Evolutionary conservation across 2,888 invertebrate species (phyloP).

Genomic region (Tetrapedia diversipes): DNA sequence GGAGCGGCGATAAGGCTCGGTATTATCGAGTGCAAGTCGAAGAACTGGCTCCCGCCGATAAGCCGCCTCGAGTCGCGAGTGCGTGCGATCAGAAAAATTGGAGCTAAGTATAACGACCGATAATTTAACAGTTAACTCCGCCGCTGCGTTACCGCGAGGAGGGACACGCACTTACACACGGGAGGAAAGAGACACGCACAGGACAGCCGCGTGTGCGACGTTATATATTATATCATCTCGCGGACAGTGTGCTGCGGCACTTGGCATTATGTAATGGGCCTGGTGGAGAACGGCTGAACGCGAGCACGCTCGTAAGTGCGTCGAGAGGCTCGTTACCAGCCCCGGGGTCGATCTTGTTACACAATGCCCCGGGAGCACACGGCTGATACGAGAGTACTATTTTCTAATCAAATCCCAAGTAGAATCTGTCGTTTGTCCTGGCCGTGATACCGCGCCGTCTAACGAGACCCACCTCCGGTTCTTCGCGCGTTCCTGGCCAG

Average conservation of each 20-base stretch:
- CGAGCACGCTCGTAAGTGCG: slow-evolving; percentile 17
- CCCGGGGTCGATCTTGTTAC: slow-evolving; percentile 49
- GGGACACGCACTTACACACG: not conserved
- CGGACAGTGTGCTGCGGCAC: slow-evolving; percentile 52
- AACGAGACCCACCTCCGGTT: not conserved
- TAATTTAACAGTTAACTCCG: slow-evolving; percentile 51
- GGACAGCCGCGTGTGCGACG: slow-evolving; percentile 36
- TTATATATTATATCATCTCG: slow-evolving; percentile 70
- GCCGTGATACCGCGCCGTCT: slow-evolving; percentile 32
- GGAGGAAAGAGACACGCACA: too few species aligned
- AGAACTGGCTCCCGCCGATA: slow-evolving; percentile 15
- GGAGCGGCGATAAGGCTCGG: not conserved
- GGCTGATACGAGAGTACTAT: slow-evolving; percentile 50
- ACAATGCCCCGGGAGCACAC: slow-evolving; percentile 54
- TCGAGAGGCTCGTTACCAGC: slow-evolving; percentile 45
- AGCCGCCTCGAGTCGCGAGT: not conserved
- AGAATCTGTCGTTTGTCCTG: slow-evolving; percentile 43
- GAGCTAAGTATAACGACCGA: slow-evolving; percentile 49
- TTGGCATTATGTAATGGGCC: slow-evolving; percentile 60
- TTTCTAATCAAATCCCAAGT: slow-evolving; percentile 63
- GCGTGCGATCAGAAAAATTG: slow-evolving; percentile 25
- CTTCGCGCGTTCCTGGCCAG: slow-evolving; percentile 35
- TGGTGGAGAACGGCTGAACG: slow-evolving; percentile 30
- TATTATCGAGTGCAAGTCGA: not conserved
- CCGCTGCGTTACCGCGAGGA: slow-evolving; percentile 25